A percentile compares a stretch with the other conserved stretches of the same genome.
Conservation (phyloP, 2,113 vertebrate species). For the Aix galericulata region DNA sequence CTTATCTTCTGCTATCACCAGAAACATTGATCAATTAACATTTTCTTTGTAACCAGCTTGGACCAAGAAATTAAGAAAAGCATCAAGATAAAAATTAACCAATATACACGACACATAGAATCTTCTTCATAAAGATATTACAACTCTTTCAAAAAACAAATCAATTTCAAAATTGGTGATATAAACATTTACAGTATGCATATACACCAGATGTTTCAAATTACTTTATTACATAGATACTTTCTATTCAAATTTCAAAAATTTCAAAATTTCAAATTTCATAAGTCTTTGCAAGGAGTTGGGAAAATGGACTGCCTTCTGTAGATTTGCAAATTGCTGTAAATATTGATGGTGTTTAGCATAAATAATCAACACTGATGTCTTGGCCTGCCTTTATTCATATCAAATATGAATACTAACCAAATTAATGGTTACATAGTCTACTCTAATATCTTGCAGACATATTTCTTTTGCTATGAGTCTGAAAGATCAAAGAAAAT, state of each 20-base stretch:
- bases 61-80: not conserved
- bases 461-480: not conserved
- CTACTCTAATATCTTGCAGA: not conserved
- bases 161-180: not conserved
- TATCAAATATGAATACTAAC: not conserved
- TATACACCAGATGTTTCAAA: not conserved
- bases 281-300: not conserved
- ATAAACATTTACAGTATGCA: not conserved
- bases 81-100: not conserved
- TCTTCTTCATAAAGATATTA: not conserved
- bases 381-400: not conserved
- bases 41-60: not conserved
- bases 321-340: not conserved
- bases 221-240: not conserved
- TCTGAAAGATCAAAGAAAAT: not conserved
- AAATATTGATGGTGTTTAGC: not conserved
- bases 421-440: not conserved
- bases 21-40: not conserved
- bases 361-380: not conserved
- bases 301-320: not conserved
- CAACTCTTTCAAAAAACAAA: not conserved
- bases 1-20: not conserved
- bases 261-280: too few species aligned
- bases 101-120: not conserved
- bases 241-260: not conserved